Evolutionary conservation across 2,113 vertebrate genomes (phyloP), one percentile per base, ranked within the genome.

Genomic region (Crotalus viridis): DNA sequence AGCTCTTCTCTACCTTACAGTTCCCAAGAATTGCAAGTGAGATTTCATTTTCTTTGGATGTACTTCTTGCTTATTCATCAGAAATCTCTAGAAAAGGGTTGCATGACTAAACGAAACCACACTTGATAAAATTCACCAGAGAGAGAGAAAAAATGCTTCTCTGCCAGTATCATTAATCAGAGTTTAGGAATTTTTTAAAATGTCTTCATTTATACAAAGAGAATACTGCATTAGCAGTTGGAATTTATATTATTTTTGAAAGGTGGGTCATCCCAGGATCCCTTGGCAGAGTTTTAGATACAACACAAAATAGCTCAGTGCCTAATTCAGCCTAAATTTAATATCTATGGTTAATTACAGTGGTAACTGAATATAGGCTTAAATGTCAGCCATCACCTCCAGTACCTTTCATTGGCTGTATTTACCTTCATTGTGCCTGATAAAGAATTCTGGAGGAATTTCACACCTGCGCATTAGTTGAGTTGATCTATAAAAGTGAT

Each of bases 21-120:
- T 9, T 89, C 12, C 9, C 89, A 92, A 61, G 0, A 0, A 61
- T 61, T 94, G 69, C 46, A 89, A 92, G 88, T 4, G 90, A 39
- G 24, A 24, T 33, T 74, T 91, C 57, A 48, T 28, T 64, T 87
- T 13, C 0, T 6, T 24, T 43, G 57, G 90, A 52, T 10, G 33
- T 0, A 12, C 13, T 39, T 0, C 92, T 64, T 26, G 1, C 69
- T 74, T 0, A 0, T 2, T 95, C 91, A 46, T 46, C 61, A 46
- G 24, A n/a, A 85, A 88, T 93, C 87, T 28, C 0, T 26, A 61
- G 4, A 85, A 92, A 93, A 39, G 22, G 51, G 55, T 88, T 48
- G 19, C 46, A 64, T 28, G 24, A 39, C 26, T 48, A 43, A 92
- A 91, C 22, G 0, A 57, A 74, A 51, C 26, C 61, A 54, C 64